Base-by-base conservation (phyloP, 2,888 invertebrate species). In the Cerastis leucographa region DNA sequence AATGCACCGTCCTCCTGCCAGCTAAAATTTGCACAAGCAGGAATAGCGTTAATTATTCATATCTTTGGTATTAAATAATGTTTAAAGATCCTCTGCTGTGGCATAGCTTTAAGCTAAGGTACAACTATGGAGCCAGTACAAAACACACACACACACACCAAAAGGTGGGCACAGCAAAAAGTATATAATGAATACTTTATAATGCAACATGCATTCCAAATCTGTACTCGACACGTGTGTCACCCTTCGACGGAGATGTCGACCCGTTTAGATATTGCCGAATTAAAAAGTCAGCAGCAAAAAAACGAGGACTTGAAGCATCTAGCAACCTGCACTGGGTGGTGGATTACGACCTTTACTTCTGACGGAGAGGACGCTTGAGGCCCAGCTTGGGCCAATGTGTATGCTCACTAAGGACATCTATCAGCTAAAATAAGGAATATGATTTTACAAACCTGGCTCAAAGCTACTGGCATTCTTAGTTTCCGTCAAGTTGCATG, bases 401-500 rank as follows among this genome's bases (percentile, higher is more conserved):
- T 14, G 56, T 56, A 25, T 25, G 14, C 25, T 56, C 25, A 25
- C 6, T 59, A 3, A 14, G 12, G 40, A 59, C 19, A 8, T n/a
- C 12, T 7, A 17, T 29, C 2, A 12, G 19, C 29, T n/a, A 46
- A 46, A 46, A 11, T 17, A 7, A 67, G 17, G 9, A 69, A 25
- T 71, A 2, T 68, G 8, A 22, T 0, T 29, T 19, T 5, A 35
- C 61, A 61, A 61, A 61, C 61, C 61, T 61, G 9, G 35, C 11
- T 19, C 19, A 4, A 19, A 19, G 35, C 29, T 19, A 35, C 61
- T 19, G 29, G 19, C 9, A 29, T 17, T 40, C 14, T 2, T 9
- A 62, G 8, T 54, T 11, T 56, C 59, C 1, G 49, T 69, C 8
- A 17, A 2, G 66, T 77, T 70, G 40, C 72, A 80, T 4, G 59